These are phyloP conservation scores for Poeciliopsis paucimaculata DNA, from an alignment of 2,797 vertebrate genomes.

Conservation along the genomic window DNA sequence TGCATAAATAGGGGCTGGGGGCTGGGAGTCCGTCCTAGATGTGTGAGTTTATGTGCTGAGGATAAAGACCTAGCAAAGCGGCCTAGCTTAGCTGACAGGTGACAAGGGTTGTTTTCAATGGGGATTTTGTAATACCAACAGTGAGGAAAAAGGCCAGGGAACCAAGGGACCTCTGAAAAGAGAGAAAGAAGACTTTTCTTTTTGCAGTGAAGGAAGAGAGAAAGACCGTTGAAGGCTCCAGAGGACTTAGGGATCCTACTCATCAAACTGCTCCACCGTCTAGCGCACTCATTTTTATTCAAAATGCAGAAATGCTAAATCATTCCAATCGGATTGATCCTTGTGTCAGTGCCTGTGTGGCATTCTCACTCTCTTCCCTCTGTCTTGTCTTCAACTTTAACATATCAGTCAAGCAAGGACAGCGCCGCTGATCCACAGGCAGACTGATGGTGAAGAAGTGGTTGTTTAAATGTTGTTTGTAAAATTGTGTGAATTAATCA, in stretches of 20 bases:
- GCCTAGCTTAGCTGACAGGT: slow-evolving; percentile 89
- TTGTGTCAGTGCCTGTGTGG: slow-evolving; percentile 84
- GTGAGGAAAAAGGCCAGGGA: slow-evolving; percentile 79
- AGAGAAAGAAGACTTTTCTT: slow-evolving; percentile 85
- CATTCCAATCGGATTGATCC: slow-evolving; percentile 83
- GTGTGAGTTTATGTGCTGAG: slow-evolving; percentile 80
- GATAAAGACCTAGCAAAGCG: slow-evolving; percentile 88
- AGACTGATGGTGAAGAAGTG: slow-evolving; percentile 61
- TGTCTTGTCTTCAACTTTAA: slow-evolving; percentile 78
- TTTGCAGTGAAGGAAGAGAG: slow-evolving; percentile 74
- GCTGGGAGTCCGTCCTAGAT: slow-evolving; percentile 73
- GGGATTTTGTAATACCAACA: slow-evolving; percentile 90
- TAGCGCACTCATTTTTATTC: slow-evolving; percentile 83
- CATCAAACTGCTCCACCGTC: slow-evolving; percentile 84
- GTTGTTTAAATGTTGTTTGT: slow-evolving; percentile 67
- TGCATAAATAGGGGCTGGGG: slow-evolving; percentile 70
- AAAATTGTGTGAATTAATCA: slow-evolving; percentile 58
- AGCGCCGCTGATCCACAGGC: slow-evolving; percentile 57
- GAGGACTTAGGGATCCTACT: slow-evolving; percentile 77
- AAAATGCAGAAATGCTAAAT: slow-evolving; percentile 83
- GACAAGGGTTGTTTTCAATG: slow-evolving; percentile 87
- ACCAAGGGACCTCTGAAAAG: slow-evolving; percentile 84
- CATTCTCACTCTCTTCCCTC: slow-evolving; percentile 75
- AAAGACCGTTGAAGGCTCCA: slow-evolving; percentile 71
- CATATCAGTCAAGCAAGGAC: slow-evolving; percentile 82